Conservation (phyloP, 2,113 vertebrate species). For the Cephalopholis sonnerati region DNA sequence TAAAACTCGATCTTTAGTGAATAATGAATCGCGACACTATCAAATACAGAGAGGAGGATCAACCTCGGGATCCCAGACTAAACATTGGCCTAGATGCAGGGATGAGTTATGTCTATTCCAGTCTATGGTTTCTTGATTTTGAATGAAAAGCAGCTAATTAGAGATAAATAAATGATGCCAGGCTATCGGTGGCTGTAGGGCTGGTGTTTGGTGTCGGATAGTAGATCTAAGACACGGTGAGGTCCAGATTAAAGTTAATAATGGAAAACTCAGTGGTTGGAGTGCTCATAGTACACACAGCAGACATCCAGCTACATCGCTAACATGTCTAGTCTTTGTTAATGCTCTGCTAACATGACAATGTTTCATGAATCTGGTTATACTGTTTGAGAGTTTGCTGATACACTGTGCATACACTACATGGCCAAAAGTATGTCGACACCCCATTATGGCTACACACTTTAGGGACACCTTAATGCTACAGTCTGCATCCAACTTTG, state of each 20-base stretch:
- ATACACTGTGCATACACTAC: neutral
- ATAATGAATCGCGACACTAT: conserved; percentile 80
- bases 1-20: conserved; percentile 80
- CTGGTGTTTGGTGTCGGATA: conserved; percentile 81
- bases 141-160: conserved; percentile 86
- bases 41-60: conserved; percentile 70
- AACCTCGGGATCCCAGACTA: conserved; percentile 69
- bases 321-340: conserved; percentile 9
- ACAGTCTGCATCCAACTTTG: neutral
- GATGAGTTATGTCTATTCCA: conserved; percentile 79
- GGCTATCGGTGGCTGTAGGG: conserved; percentile 80
- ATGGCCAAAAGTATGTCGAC: neutral
- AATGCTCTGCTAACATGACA: conserved; percentile 8
- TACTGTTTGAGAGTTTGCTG: neutral
- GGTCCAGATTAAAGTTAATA: conserved; percentile 77
- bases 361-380: neutral
- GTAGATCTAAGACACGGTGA: conserved; percentile 62
- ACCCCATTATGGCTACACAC: neutral
- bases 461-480: neutral
- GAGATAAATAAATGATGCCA: conserved; percentile 87
- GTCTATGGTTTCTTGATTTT: conserved; percentile 82
- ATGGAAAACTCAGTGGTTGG: conserved; percentile 55
- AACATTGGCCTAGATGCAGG: conserved; percentile 65
- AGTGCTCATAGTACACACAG: conserved; percentile 24
- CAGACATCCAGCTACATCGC: conserved; percentile 19